Conservation (phyloP, 35 echinoderm and acorn worm genomes). For the Amphiura filiformis region DNA sequence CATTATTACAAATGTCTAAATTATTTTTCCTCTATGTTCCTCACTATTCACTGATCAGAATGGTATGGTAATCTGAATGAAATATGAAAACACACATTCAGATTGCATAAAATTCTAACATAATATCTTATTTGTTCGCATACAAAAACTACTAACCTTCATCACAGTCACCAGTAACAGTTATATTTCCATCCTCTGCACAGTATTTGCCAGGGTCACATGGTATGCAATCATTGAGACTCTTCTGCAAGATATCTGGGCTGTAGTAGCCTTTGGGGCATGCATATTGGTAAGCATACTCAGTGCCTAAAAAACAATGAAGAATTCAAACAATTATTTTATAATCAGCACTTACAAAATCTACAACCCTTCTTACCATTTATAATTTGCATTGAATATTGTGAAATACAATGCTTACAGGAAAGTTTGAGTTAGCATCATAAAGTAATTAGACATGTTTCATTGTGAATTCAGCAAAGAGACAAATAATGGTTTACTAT, state of each 20-base stretch:
- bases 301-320: conserved; percentile 59
- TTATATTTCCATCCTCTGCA: conserved; percentile 68
- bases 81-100: background rate
- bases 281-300: conserved; percentile 65
- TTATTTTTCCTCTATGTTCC: background rate
- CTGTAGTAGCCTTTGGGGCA: conserved; percentile 88
- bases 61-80: background rate
- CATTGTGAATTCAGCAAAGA: too few species aligned
- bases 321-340: background rate
- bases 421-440: too few species aligned
- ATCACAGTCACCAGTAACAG: conserved; percentile 76
- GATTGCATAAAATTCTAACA: too few species aligned
- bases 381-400: too few species aligned
- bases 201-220: conserved; percentile 93
- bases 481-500: too few species aligned
- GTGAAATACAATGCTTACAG: too few species aligned
- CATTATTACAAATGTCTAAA: background rate
- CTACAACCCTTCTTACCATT: too few species aligned
- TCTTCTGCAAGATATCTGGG: conserved; percentile 29
- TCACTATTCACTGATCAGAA: background rate
- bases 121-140: background rate
- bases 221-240: conserved; percentile 62
- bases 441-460: too few species aligned
- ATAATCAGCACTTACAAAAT: too few species aligned
- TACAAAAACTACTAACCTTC: conserved; percentile 76